Percentiles rank a stretch among this genome's conserved stretches.
Conservation (phyloP, 2,888 invertebrate species). For the Caenorhabditis macrosperma region DNA sequence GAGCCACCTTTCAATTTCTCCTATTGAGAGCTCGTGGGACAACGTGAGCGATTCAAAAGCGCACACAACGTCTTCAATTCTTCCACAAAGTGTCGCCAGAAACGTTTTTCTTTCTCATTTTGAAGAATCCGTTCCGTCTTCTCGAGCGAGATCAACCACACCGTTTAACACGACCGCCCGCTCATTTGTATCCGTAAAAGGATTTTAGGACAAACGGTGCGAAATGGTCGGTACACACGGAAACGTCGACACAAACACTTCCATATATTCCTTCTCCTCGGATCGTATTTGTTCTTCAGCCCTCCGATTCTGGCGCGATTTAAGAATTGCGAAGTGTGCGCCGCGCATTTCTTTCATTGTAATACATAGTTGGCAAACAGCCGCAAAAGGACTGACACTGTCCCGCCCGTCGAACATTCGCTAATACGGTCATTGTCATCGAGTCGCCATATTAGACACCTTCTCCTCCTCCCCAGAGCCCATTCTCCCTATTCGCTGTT, state of each 20-base stretch:
- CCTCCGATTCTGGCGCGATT: slow-evolving; percentile 20
- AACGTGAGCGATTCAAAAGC: too few species aligned
- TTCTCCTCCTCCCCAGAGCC: not conserved
- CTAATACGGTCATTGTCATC: slow-evolving; percentile 16
- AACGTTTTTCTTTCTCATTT: too few species aligned
- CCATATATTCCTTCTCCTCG: slow-evolving; percentile 3
- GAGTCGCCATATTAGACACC: slow-evolving; percentile 10
- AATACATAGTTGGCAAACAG: slow-evolving; percentile 30
- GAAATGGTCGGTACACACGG: slow-evolving; percentile 15
- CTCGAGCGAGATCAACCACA: not conserved
- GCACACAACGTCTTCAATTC: too few species aligned
- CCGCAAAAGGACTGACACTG: slow-evolving; percentile 1
- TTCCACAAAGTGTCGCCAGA: too few species aligned
- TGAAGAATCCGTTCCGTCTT: too few species aligned
- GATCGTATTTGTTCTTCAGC: slow-evolving; percentile 11
- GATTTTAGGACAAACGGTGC: slow-evolving; percentile 2
- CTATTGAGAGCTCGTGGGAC: too few species aligned
- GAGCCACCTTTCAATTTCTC: too few species aligned
- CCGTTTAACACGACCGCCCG: not conserved
- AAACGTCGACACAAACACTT: slow-evolving; percentile 14
- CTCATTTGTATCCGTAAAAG: slow-evolving; percentile 3
- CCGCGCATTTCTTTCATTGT: slow-evolving; percentile 24
- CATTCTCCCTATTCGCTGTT: slow-evolving; percentile 16
- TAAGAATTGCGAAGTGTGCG: slow-evolving; percentile 28
- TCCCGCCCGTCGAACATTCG: slow-evolving; percentile 7